These are phyloP conservation scores for Trematomus bernacchii DNA, from an alignment of 2,797 vertebrate species.

Conservation along the genomic window DNA sequence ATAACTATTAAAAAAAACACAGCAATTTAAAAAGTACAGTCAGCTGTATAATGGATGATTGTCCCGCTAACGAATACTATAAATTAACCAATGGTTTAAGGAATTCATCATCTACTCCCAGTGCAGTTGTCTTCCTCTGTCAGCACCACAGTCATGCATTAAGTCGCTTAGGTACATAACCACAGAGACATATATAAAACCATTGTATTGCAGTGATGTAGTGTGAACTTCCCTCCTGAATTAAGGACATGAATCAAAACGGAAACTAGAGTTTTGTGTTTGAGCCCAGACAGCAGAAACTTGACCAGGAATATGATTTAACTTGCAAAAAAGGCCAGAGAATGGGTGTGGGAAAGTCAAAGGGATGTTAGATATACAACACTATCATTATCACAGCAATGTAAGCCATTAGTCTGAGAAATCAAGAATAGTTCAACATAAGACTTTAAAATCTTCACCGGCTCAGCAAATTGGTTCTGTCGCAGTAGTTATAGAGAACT, in stretches of 20 bases:
- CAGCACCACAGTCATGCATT: constrained; percentile 64
- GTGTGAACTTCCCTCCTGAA: constrained; percentile 49
- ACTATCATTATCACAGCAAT: constrained; percentile 35
- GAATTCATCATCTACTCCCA: constrained; percentile 60
- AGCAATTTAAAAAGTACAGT: constrained; percentile 15
- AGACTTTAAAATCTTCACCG: constrained; percentile 49
- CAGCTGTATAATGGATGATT: constrained; percentile 34
- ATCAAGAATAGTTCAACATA: constrained; percentile 39
- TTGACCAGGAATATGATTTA: constrained; percentile 16
- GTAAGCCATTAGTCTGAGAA: constrained; percentile 31
- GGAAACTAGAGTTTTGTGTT: constrained; percentile 36
- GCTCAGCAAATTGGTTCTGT: constrained; percentile 40
- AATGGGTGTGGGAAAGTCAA: constrained; percentile 8
- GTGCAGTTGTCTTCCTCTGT: constrained; percentile 56
- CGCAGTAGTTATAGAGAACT: constrained; percentile 1
- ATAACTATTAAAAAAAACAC: constrained; percentile 6
- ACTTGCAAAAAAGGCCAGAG: neutral
- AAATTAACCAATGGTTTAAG: constrained; percentile 43
- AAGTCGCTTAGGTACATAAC: constrained; percentile 57
- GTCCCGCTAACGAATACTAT: constrained; percentile 42
- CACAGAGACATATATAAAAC: constrained; percentile 62
- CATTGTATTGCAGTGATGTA: constrained; percentile 36
- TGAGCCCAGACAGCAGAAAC: constrained; percentile 30
- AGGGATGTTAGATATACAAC: constrained; percentile 47
- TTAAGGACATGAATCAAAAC: constrained; percentile 54